Conservation (phyloP, 2,888 invertebrate genomes). For the Mycalesis mineus region DNA sequence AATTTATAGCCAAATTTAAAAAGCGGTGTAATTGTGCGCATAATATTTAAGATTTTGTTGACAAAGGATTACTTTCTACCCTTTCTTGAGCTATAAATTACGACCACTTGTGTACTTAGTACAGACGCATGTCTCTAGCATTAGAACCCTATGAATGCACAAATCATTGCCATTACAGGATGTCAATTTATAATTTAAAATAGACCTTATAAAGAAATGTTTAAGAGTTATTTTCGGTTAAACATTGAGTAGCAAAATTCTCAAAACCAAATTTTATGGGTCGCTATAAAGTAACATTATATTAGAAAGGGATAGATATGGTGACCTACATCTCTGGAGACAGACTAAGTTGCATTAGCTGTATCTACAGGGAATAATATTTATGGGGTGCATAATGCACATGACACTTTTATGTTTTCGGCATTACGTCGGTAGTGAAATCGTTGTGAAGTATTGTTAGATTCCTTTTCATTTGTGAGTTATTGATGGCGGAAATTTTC, state of each 20-base stretch:
- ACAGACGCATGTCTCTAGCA: slow-evolving; percentile 60
- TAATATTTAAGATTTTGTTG: slow-evolving; percentile 71
- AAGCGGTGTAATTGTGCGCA: slow-evolving; percentile 57
- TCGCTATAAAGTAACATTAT: slow-evolving; percentile 39
- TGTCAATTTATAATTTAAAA: slow-evolving; percentile 26
- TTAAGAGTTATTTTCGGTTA: slow-evolving; percentile 30
- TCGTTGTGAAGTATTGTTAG: slow-evolving; percentile 50
- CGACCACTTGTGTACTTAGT: slow-evolving; percentile 53
- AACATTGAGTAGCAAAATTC: slow-evolving; percentile 5
- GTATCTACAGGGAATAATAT: slow-evolving; percentile 70
- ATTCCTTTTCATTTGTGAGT: slow-evolving; percentile 47
- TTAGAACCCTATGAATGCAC: slow-evolving; percentile 65
- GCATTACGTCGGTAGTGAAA: slow-evolving; percentile 58
- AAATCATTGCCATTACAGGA: slow-evolving; percentile 50
- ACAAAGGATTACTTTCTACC: slow-evolving; percentile 65
- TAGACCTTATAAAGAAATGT: background rate
- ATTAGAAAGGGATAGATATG: slow-evolving; percentile 44
- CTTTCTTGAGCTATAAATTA: slow-evolving; percentile 69
- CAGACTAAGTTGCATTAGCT: slow-evolving; percentile 63
- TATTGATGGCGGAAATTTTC: slow-evolving; percentile 21
- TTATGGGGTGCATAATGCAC: slow-evolving; percentile 75
- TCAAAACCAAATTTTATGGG: slow-evolving; percentile 44
- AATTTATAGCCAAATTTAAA: slow-evolving; percentile 61
- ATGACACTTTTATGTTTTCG: slow-evolving; percentile 75
- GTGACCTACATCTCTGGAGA: slow-evolving; percentile 76